phyloP scores from a whole-genome alignment of 1,140 invertebrate genomes.

The Amyelois transitella region DNA sequence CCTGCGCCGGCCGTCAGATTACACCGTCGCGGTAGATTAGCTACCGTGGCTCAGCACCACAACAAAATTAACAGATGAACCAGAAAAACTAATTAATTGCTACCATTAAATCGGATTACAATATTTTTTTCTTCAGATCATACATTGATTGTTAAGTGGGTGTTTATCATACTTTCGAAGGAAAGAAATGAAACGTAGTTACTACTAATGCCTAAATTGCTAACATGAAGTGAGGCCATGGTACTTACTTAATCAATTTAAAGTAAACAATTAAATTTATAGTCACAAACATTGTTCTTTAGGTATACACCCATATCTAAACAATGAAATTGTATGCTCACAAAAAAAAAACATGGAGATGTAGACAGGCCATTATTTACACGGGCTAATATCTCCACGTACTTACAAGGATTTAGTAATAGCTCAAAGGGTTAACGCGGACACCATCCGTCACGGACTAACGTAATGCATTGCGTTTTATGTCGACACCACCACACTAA shows the following conservation, averaged over 20 bases:
- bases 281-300: too few species aligned
- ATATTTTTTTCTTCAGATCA: background rate
- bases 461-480: constrained; percentile 63
- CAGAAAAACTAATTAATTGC: background rate
- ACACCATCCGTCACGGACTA: constrained; percentile 54
- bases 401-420: background rate
- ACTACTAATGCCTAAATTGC: too few species aligned
- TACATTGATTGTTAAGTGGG: background rate
- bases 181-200: background rate
- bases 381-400: background rate
- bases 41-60: background rate
- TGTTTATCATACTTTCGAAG: background rate
- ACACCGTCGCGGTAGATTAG: background rate
- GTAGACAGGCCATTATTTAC: background rate
- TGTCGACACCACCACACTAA: constrained; percentile 32
- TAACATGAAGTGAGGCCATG: too few species aligned
- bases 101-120: background rate
- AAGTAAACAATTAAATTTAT: too few species aligned
- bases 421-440: constrained; percentile 48
- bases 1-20: background rate
- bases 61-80: background rate
- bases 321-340: background rate
- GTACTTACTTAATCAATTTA: too few species aligned
- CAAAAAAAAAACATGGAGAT: background rate
- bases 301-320: too few species aligned